Conservation (phyloP, 2,888 invertebrate genomes). For the Sinhomidia bicolor region DNA sequence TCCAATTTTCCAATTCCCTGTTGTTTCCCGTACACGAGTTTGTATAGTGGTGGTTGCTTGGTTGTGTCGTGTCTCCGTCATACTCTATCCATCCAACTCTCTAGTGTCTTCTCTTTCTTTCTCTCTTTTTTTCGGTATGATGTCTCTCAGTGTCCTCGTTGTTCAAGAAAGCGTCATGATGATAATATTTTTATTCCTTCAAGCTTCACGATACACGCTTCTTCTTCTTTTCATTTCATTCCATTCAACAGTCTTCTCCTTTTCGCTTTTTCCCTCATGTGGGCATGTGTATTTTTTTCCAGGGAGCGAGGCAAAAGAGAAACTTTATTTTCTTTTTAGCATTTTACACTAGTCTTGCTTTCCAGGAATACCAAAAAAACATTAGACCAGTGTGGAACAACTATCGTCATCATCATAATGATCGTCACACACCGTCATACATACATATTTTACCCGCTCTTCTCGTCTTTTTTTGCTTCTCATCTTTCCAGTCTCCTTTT, state of each 20-base stretch:
- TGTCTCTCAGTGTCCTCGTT: background rate
- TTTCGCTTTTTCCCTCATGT: background rate
- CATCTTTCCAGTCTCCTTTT: background rate
- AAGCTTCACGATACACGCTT: background rate
- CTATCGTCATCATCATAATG: background rate
- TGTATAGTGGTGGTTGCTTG: no score
- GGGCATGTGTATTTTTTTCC: background rate
- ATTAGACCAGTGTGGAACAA: background rate
- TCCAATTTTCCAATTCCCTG: conserved; percentile 25
- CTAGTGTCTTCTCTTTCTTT: conserved; percentile 4
- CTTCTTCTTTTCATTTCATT: background rate
- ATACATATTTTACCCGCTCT: background rate
- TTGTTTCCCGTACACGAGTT: background rate
- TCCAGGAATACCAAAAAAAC: background rate
- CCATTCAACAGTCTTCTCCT: conserved; percentile 36
- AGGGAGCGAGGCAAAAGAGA: background rate
- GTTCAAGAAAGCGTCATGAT: conserved; percentile 23
- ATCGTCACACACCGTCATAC: background rate
- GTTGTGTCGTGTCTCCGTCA: background rate
- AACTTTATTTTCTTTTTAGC: background rate
- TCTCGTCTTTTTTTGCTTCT: background rate
- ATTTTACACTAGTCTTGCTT: background rate
- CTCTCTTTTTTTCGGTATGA: background rate
- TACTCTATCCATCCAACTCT: background rate
- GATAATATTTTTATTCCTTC: conserved; percentile 18